These are phyloP conservation scores for Lucinisca nassula DNA, from an alignment of 2,888 invertebrate species.

Conservation along the genomic window DNA sequence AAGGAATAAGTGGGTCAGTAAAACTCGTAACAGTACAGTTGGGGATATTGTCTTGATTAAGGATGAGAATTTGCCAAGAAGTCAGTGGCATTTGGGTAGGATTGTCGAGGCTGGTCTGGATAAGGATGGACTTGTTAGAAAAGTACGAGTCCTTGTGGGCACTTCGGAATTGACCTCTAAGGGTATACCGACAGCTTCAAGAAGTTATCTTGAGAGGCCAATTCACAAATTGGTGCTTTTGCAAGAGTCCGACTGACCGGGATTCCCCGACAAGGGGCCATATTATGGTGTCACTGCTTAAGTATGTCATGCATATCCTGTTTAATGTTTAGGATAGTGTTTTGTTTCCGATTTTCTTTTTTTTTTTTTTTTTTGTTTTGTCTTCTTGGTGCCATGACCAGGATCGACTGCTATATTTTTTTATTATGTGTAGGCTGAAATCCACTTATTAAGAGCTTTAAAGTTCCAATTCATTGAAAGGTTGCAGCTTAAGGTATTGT, in stretches of 20 bases:
- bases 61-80: neutral
- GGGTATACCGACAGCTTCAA: neutral
- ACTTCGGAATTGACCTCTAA: neutral
- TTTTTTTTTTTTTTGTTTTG: no score
- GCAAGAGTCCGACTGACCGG: conserved; percentile 25
- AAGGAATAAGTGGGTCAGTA: neutral
- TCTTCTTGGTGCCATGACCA: no score
- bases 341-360: no score
- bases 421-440: no score
- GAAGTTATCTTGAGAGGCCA: conserved; percentile 10
- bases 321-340: no score
- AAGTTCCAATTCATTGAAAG: no score
- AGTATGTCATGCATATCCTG: no score
- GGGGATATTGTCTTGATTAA: conserved; percentile 13
- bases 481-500: no score
- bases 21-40: neutral
- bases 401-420: no score
- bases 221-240: conserved; percentile 13
- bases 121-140: conserved; percentile 11
- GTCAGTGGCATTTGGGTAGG: neutral
- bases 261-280: conserved; percentile 32
- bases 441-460: no score
- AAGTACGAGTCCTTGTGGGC: neutral
- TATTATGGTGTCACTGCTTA: no score
- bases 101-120: neutral